Base-by-base conservation (phyloP, 2,888 invertebrate species). In the Papilio elwesi region DNA sequence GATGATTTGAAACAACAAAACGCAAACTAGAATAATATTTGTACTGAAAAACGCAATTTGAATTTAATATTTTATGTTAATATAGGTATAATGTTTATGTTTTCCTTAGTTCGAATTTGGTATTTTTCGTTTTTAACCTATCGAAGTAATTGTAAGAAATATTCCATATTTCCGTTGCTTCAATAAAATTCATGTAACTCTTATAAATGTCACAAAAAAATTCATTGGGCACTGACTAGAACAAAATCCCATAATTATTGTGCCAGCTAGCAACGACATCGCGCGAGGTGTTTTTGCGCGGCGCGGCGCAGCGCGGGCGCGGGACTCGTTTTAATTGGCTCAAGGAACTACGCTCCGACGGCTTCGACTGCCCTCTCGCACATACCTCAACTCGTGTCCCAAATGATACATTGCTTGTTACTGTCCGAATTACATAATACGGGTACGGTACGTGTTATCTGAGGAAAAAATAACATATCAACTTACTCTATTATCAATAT, bases 341-440 rank as follows among this genome's bases (percentile, higher is more conserved):
- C 84, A 83, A 89, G 91, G 91, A 90, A 91, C 87, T 82, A 88
- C 86, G 90, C 90, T 86, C 85, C 86, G 88, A 82, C 83, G 87
- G 86, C 81, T 88, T 80, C 82, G 82, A 83, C 82, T 81, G 76
- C 76, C 76, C 77, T 77, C 77, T 77, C 69, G 43, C 67, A 74
- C 47, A 62, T 65, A 74, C 75, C 73, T 67, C 71, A 71, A 74
- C 71, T 74, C 73, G 73, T 70, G 75, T 74, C 74, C 57, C 51
- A 10, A 70, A 69, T 51, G 67, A 36, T 12, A 67, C 38, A 26
- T 57, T 51, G 65, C 55, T 72, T 57, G 38, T 49, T 16, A 26
- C 38, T 48, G 49, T 11, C 48, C 26, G 10, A 57, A 48, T 68
- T 68, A 16, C 49, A 52, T 63, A 16, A 43, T 26, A 43, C 43